A percentile compares a stretch with the other conserved stretches of the same genome.
These are phyloP conservation scores for Sebastes nivosus DNA, from an alignment of 2,797 vertebrate species.

Conservation along the genomic window DNA sequence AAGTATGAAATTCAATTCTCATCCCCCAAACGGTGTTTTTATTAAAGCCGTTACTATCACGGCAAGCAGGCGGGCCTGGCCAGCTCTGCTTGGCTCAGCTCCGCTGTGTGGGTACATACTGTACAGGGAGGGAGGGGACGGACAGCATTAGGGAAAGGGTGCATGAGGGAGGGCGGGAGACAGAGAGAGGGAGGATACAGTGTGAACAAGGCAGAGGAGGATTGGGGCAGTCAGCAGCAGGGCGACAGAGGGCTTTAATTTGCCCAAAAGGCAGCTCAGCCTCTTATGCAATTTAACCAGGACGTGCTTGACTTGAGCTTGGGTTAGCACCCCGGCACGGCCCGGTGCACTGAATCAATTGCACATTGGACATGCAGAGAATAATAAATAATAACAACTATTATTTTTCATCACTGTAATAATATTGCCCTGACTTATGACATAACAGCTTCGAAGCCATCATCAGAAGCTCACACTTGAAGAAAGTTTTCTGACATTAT, in stretches of 20 bases:
- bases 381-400: not conserved
- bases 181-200: slow-evolving; percentile 40
- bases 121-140: slow-evolving; percentile 43
- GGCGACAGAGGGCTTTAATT: slow-evolving; percentile 71
- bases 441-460: not conserved
- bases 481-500: not conserved
- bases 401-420: slow-evolving; percentile 38
- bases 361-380: slow-evolving; percentile 50
- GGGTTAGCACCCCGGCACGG: slow-evolving; percentile 45
- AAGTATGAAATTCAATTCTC: slow-evolving; percentile 88
- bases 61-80: slow-evolving; percentile 70
- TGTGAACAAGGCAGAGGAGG: slow-evolving; percentile 55
- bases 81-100: slow-evolving; percentile 67
- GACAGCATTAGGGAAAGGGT: slow-evolving; percentile 36
- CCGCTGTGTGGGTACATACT: slow-evolving; percentile 61
- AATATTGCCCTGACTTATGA: slow-evolving; percentile 34
- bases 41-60: slow-evolving; percentile 84
- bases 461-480: not conserved
- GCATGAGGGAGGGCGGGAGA: slow-evolving; percentile 20
- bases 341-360: slow-evolving; percentile 66
- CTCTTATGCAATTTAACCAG: slow-evolving; percentile 75
- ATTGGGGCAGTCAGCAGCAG: slow-evolving; percentile 64
- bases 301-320: slow-evolving; percentile 70
- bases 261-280: slow-evolving; percentile 71
- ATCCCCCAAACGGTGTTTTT: slow-evolving; percentile 82